These are phyloP conservation scores for Coregonus sp. DNA, from an alignment of 2,797 vertebrate species.

Conservation along the genomic window DNA sequence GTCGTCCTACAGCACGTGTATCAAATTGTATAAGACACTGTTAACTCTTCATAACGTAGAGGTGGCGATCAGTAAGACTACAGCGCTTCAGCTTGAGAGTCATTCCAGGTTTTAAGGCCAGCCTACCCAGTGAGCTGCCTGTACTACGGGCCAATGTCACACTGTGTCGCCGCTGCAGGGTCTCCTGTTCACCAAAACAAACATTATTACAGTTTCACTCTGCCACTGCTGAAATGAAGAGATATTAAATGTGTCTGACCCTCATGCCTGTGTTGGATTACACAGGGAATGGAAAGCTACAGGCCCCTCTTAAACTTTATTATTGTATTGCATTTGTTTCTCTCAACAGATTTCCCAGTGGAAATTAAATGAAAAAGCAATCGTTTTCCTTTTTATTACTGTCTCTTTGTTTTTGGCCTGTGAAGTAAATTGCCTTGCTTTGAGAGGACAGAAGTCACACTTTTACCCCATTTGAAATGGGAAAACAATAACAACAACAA, in stretches of 20 bases:
- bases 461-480: constrained; percentile 65
- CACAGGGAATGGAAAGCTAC: constrained; percentile 70
- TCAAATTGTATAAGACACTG: not conserved
- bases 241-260: constrained; percentile 60
- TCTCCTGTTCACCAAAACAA: constrained; percentile 42
- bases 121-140: not conserved
- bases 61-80: not conserved
- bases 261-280: constrained; percentile 57
- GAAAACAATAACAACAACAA: constrained; percentile 69
- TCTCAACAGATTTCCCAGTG: constrained; percentile 76
- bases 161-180: constrained; percentile 20
- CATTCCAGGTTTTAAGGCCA: not conserved
- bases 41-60: not conserved
- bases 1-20: not conserved
- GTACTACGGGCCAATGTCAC: constrained; percentile 4
- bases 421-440: constrained; percentile 74
- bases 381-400: constrained; percentile 80
- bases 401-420: constrained; percentile 76
- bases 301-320: constrained; percentile 78
- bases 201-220: constrained; percentile 50
- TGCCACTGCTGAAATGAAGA: constrained; percentile 50
- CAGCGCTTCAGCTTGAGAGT: not conserved
- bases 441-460: constrained; percentile 63
- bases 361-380: constrained; percentile 81
- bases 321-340: constrained; percentile 79